phyloP scores from a whole-genome alignment of 2,797 vertebrate species.

The Amblyopsis hoosieri region DNA sequence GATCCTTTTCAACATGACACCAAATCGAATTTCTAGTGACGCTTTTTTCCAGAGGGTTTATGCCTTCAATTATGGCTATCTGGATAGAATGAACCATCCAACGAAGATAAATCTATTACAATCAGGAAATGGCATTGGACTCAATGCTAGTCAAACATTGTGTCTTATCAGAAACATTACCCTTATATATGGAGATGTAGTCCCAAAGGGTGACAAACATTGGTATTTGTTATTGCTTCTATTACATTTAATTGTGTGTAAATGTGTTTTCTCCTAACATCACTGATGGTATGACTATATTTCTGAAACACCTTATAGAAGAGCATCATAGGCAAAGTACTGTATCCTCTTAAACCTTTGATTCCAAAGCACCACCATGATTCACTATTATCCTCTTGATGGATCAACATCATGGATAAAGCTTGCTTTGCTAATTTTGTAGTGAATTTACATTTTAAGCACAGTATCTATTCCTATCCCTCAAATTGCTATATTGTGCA shows the following conservation, averaged over 20 bases:
- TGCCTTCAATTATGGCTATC: slow-evolving; percentile 24
- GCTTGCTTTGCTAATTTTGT: no score
- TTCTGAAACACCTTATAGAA: slow-evolving; percentile 7
- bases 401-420: no score
- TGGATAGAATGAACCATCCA: slow-evolving; percentile 21
- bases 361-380: slow-evolving; percentile 24
- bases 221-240: slow-evolving; percentile 8
- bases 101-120: slow-evolving; percentile 7
- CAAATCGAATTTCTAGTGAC: slow-evolving; percentile 19
- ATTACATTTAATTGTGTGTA: no score
- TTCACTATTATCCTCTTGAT: slow-evolving; percentile 1
- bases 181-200: slow-evolving; percentile 2
- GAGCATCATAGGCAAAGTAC: background rate
- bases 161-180: slow-evolving; percentile 11
- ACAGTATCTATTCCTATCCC: no score
- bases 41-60: slow-evolving; percentile 14
- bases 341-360: slow-evolving; percentile 15
- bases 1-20: slow-evolving; percentile 15
- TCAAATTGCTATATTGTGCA: no score
- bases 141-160: slow-evolving; percentile 16
- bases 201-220: slow-evolving; percentile 12
- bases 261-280: no score
- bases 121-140: slow-evolving; percentile 2
- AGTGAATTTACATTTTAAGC: no score
- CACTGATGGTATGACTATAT: slow-evolving; percentile 9